Percentiles rank a stretch among this genome's conserved stretches.
phyloP scores from a whole-genome alignment of 1,140 invertebrate genomes.

The Cheumatopsyche charites region DNA sequence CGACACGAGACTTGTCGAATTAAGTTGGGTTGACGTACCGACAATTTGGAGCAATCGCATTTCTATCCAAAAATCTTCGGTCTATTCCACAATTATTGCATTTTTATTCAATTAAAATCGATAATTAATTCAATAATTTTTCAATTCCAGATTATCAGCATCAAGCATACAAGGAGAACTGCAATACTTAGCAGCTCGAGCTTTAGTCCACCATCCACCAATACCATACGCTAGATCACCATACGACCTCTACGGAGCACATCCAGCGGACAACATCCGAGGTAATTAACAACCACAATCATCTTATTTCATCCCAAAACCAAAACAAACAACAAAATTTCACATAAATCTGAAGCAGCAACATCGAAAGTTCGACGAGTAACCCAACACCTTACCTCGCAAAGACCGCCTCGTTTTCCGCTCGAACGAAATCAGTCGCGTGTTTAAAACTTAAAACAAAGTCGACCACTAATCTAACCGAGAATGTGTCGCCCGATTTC shows the following conservation, averaged over 20 bases:
- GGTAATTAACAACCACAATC: conserved; percentile 39
- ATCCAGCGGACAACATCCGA: conserved; percentile 44
- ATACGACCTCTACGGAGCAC: conserved; percentile 45
- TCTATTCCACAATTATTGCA: too few species aligned
- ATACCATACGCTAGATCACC: conserved; percentile 44
- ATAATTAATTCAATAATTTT: conserved; percentile 13
- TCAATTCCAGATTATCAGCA: conserved; percentile 55
- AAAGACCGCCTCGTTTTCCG: conserved; percentile 33
- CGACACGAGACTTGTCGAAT: too few species aligned
- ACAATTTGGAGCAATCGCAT: too few species aligned
- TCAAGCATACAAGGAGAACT: conserved; percentile 64
- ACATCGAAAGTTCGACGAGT: conserved; percentile 47
- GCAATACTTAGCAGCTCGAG: conserved; percentile 62
- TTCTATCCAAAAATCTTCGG: too few species aligned
- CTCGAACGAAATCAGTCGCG: conserved; percentile 22
- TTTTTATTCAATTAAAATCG: background rate
- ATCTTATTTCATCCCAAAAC: background rate
- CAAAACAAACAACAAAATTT: background rate
- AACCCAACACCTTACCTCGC: conserved; percentile 22
- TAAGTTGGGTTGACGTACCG: too few species aligned
- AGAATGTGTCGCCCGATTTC: too few species aligned
- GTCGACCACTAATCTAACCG: too few species aligned
- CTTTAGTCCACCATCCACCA: conserved; percentile 45
- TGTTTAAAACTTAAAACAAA: conserved; percentile 17
- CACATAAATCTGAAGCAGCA: conserved; percentile 15